Evolutionary conservation across 2,888 invertebrate genomes (phyloP).

Genomic region (Tenthredo mesomela): DNA sequence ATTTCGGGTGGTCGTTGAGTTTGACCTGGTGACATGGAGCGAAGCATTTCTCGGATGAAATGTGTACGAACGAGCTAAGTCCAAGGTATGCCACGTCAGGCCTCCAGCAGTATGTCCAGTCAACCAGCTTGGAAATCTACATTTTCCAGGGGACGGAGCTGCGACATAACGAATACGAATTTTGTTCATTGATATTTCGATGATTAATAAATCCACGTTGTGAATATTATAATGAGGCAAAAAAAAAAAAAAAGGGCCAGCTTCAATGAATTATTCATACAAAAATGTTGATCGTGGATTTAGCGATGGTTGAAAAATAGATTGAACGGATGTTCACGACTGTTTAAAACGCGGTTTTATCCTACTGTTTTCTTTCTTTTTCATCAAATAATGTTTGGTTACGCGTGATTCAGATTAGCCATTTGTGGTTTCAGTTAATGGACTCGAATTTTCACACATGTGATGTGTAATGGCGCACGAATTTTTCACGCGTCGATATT

Average conservation of each 20-base stretch:
- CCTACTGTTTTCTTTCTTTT: background rate
- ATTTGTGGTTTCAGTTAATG: slow-evolving; percentile 42
- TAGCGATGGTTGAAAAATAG: background rate
- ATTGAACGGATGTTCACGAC: background rate
- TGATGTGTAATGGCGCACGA: background rate
- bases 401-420: slow-evolving; percentile 2
- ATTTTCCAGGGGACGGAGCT: slow-evolving; percentile 87
- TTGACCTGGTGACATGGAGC: slow-evolving; percentile 83
- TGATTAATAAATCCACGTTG: background rate
- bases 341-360: background rate
- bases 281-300: background rate
- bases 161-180: slow-evolving; percentile 67
- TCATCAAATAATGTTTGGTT: background rate
- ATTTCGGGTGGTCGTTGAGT: slow-evolving; percentile 70
- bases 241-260: too few species aligned
- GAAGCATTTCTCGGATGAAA: slow-evolving; percentile 92
- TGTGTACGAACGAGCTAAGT: slow-evolving; percentile 91
- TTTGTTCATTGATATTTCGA: background rate
- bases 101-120: slow-evolving; percentile 83
- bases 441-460: slow-evolving; percentile 28
- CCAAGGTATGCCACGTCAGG: slow-evolving; percentile 90
- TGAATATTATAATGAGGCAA: background rate
- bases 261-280: background rate
- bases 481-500: slow-evolving; percentile 9
- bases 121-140: slow-evolving; percentile 93